A percentile compares a stretch with the other conserved stretches of the same genome.
phyloP scores from a whole-genome alignment of 1,140 invertebrate genomes.

The Zaprionus gabonicus region DNA sequence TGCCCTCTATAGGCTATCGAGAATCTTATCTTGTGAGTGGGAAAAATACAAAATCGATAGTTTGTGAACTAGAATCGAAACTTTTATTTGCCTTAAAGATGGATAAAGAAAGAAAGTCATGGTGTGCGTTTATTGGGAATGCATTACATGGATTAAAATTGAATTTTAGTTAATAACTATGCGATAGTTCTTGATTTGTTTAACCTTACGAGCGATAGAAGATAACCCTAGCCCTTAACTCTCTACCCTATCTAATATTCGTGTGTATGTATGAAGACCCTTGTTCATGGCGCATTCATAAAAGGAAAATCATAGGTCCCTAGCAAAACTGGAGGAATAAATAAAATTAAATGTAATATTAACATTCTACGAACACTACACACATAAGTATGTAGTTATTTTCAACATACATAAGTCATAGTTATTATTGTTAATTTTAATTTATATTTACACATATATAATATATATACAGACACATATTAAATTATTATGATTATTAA shows the following conservation, averaged over 20 bases:
- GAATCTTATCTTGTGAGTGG: slow-evolving; percentile 20
- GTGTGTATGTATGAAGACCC: slow-evolving; percentile 31
- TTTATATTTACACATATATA: slow-evolving; percentile 54
- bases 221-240: slow-evolving; percentile 28
- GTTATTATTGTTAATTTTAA: slow-evolving; percentile 83
- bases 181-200: slow-evolving; percentile 36
- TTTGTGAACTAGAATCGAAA: slow-evolving; percentile 84
- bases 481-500: slow-evolving; percentile 82
- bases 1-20: slow-evolving; percentile 38
- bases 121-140: slow-evolving; percentile 47
- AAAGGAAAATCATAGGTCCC: slow-evolving; percentile 11
- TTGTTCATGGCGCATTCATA: slow-evolving; percentile 48
- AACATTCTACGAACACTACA: slow-evolving; percentile 14
- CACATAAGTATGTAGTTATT: slow-evolving; percentile 52
- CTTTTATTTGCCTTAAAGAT: slow-evolving; percentile 83
- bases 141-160: slow-evolving; percentile 42
- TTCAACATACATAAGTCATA: slow-evolving; percentile 77
- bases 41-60: neutral
- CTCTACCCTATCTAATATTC: slow-evolving; percentile 4
- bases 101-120: slow-evolving; percentile 44
- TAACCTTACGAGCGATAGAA: slow-evolving; percentile 11
- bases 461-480: slow-evolving; percentile 63
- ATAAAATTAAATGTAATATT: slow-evolving; percentile 42
- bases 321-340: slow-evolving; percentile 30
- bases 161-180: slow-evolving; percentile 11